Base-by-base conservation (phyloP, 2,888 invertebrate species). In the Stenodera caucasica region DNA sequence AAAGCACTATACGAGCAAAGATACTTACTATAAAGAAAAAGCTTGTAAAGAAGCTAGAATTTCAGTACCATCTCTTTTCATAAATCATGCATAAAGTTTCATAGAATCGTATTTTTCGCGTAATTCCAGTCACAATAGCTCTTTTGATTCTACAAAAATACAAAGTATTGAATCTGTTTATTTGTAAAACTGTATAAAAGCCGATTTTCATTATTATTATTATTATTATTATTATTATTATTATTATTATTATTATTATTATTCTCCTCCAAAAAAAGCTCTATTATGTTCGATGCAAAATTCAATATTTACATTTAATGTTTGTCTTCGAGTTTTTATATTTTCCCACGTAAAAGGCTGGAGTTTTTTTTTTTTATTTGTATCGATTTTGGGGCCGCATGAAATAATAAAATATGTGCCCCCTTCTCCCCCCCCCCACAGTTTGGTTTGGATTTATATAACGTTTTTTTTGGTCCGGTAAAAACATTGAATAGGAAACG, bases 21-120 rank as follows among this genome's bases (percentile, higher is more conserved):
- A 45, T 45, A 15, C 21, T 45, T 32, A 32, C 11, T 45, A 45
- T 45, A 45, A 45, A 45, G 45, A 21, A 21, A 21, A 45, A 45
- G 45, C 45, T 21, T 21, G 21, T 45, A 45, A 45, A 21, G 45
- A 15, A 45, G 15, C 15, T 21, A 45, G 45, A 45, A 45, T 21
- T 45, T 45, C 45, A 45, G 45, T 45, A 21, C 21, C 45, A 45
- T 45, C 45, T 21, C 45, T 12, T 45, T 45, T 21, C 45, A 45
- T 45, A 45, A 45, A 21, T 45, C 45, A 45, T 45, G 45, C 21
- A 45, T 45, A 45, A 45, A 45, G 45, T 21, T 45, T 21, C 15
- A 45, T 45, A 45, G 45, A 45, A 21, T 12, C 45, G 45, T 45
- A 45, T 45, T 21, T 45, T 45, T 45, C 21, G 18, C 40, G 18